phyloP scores from a whole-genome alignment of 2,113 vertebrate species.

The Alces alces region DNA sequence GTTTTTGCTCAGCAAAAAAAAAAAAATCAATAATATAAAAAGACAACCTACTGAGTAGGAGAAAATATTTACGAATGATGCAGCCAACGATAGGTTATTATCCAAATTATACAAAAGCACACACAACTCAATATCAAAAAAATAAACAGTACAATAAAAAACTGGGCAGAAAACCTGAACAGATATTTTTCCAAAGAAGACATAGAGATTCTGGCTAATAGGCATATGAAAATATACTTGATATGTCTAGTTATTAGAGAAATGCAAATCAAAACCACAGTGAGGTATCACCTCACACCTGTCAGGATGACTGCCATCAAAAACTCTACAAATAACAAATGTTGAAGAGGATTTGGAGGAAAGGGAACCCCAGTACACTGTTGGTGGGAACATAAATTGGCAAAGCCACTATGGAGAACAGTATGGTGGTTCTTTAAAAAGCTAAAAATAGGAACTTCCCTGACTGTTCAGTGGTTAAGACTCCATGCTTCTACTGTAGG shows the following conservation, averaged over 20 bases:
- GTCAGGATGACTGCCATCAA: not conserved
- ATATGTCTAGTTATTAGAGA: not conserved
- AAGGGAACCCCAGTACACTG: not conserved
- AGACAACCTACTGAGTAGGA: not conserved
- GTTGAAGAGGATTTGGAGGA: not conserved
- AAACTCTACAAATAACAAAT: not conserved
- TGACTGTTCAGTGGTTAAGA: not conserved
- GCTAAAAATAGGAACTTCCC: not conserved
- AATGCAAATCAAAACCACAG: not conserved
- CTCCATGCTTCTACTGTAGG: not conserved
- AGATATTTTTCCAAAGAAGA: not conserved
- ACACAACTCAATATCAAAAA: not conserved
- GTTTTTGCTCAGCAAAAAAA: not conserved
- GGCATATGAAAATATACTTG: not conserved
- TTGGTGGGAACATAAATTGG: not conserved
- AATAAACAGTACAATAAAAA: not conserved
- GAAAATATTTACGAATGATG: not conserved
- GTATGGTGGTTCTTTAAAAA: not conserved
- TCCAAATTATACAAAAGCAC: not conserved
- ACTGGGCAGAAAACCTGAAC: not conserved
- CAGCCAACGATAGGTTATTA: not conserved
- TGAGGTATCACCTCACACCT: not conserved
- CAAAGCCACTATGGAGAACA: not conserved
- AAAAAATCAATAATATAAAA: not conserved
- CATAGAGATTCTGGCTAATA: not conserved